These are phyloP conservation scores for Scomber japonicus DNA, from an alignment of 2,113 vertebrate genomes.

Conservation along the genomic window DNA sequence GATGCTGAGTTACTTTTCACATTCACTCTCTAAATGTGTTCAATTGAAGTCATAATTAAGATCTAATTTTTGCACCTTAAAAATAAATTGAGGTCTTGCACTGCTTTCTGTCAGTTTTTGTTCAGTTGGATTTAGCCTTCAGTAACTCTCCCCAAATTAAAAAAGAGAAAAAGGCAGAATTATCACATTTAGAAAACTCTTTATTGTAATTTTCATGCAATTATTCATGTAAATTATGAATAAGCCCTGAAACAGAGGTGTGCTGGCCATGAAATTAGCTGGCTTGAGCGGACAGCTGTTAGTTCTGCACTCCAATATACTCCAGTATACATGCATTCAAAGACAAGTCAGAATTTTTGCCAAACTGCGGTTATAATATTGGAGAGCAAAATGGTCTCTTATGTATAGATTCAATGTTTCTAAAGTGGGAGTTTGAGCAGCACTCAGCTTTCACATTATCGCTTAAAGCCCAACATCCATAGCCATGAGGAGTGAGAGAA, in stretches of 20 bases:
- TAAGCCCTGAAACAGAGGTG: neutral
- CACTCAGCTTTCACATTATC: conserved; percentile 15
- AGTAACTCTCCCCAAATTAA: neutral
- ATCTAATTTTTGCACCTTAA: neutral
- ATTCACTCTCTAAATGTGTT: neutral
- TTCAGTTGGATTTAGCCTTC: neutral
- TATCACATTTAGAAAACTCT: neutral
- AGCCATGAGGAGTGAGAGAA: conserved; percentile 24
- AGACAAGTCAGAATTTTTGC: conserved; percentile 13
- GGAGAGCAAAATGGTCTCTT: conserved; percentile 3
- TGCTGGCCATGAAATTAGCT: too few species aligned
- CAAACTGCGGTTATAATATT: conserved; percentile 8
- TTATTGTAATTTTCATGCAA: conserved; percentile 10
- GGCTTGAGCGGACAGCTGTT: neutral
- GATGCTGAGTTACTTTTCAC: neutral
- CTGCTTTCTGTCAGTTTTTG: neutral
- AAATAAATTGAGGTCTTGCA: neutral
- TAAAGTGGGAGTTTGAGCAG: conserved; percentile 13
- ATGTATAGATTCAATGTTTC: conserved; percentile 23
- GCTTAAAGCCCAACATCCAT: conserved; percentile 19
- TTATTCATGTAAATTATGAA: neutral
- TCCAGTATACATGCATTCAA: neutral
- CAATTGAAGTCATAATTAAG: neutral
- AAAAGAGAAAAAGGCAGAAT: neutral
- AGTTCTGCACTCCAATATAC: neutral